Evolutionary conservation across 2,113 vertebrate species (phyloP).

Genomic region (Procapra przewalskii): DNA sequence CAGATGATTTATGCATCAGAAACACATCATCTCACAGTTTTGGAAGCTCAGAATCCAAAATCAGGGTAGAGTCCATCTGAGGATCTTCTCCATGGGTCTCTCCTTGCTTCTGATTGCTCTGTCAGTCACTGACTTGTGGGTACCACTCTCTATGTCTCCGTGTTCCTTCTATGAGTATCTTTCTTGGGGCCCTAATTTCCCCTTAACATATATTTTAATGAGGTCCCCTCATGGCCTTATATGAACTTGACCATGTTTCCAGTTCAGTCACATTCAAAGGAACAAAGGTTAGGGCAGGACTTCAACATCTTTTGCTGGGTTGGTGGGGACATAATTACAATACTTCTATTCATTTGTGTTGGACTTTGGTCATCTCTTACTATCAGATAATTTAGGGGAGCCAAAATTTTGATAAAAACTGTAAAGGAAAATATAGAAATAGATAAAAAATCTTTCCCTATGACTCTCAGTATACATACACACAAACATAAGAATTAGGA

Average conservation of each 20-base stretch:
- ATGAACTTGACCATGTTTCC: not conserved
- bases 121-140: not conserved
- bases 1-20: not conserved
- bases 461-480: rapidly evolving
- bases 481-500: not conserved
- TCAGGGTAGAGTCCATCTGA: not conserved
- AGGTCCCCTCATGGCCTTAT: not conserved
- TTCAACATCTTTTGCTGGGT: not conserved
- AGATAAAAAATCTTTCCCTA: not conserved
- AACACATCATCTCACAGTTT: not conserved
- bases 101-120: not conserved
- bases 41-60: not conserved
- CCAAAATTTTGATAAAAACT: not conserved
- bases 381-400: not conserved
- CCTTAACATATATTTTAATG: not conserved
- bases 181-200: not conserved
- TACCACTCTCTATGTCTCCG: not conserved
- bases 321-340: not conserved
- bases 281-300: not conserved
- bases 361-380: not conserved
- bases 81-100: not conserved
- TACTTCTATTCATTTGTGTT: not conserved
- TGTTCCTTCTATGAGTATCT: not conserved
- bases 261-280: not conserved
- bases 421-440: not conserved